These are phyloP conservation scores for Malurus alboscapulatus DNA, from an alignment of 2,113 vertebrate species.

Conservation along the genomic window DNA sequence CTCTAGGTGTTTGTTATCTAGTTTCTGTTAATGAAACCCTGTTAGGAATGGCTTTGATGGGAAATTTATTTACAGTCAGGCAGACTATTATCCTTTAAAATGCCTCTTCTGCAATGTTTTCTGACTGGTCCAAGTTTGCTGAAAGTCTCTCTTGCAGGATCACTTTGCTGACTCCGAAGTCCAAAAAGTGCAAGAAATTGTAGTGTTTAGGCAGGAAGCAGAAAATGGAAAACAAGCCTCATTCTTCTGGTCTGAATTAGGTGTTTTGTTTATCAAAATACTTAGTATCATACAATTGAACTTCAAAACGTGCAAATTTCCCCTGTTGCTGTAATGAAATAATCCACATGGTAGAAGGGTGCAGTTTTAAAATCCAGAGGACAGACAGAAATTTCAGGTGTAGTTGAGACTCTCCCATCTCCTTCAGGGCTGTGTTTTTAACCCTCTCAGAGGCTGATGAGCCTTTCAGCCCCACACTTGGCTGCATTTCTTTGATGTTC, in stretches of 20 bases:
- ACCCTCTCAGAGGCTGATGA: background rate
- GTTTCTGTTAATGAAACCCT: background rate
- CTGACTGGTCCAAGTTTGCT: background rate
- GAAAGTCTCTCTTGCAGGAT: background rate
- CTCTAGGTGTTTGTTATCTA: background rate
- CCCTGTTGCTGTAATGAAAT: background rate
- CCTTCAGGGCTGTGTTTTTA: background rate
- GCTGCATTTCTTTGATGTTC: background rate
- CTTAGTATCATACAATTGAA: background rate
- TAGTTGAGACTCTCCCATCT: background rate
- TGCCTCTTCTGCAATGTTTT: background rate
- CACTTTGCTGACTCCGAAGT: background rate
- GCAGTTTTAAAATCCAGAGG: background rate
- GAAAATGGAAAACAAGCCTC: background rate
- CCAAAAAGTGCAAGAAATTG: background rate
- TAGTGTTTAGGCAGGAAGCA: background rate
- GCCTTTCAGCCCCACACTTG: no score
- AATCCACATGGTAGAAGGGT: fast-evolving
- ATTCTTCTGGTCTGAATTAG: background rate
- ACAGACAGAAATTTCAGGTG: background rate
- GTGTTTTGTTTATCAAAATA: background rate
- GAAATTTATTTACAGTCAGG: background rate
- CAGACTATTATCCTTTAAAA: background rate
- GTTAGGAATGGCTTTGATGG: background rate
- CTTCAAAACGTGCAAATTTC: fast-evolving